These are phyloP conservation scores for Cochlearius cochlearius DNA, from an alignment of 2,113 vertebrate genomes.

Conservation along the genomic window DNA sequence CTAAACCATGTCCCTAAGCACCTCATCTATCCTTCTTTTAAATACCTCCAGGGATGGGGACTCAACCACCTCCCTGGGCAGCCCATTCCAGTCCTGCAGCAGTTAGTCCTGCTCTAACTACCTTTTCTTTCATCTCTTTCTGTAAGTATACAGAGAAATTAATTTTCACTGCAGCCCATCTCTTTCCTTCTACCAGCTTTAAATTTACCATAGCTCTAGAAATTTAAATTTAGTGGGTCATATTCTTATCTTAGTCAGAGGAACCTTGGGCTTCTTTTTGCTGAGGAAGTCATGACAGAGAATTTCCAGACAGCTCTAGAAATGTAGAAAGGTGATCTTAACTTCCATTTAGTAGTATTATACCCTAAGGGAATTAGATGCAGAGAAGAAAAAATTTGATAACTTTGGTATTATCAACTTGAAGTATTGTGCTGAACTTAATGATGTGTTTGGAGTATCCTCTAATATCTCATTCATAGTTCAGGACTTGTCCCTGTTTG, in stretches of 20 bases:
- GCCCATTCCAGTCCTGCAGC: no score
- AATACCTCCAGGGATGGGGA: no score
- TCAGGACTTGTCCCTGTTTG: background rate
- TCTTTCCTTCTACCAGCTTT: background rate
- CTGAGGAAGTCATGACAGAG: background rate
- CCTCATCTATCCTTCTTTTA: no score
- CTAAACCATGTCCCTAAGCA: no score
- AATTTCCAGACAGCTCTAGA: background rate
- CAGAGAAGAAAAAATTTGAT: background rate
- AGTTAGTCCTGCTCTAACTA: background rate
- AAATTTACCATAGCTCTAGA: background rate
- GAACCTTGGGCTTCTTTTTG: background rate
- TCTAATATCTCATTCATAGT: background rate
- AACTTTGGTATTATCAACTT: background rate
- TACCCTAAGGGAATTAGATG: background rate
- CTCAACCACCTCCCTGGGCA: no score
- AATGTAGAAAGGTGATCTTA: background rate
- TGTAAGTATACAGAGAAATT: background rate
- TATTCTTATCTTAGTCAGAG: background rate
- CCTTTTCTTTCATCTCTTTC: conserved; percentile 9
- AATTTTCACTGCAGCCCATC: background rate
- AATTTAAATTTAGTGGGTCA: background rate
- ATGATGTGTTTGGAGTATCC: background rate
- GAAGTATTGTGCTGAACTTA: background rate
- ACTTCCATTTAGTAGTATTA: background rate